Conservation (phyloP, 2,797 vertebrate genomes). For the Sebastes iracundus region DNA sequence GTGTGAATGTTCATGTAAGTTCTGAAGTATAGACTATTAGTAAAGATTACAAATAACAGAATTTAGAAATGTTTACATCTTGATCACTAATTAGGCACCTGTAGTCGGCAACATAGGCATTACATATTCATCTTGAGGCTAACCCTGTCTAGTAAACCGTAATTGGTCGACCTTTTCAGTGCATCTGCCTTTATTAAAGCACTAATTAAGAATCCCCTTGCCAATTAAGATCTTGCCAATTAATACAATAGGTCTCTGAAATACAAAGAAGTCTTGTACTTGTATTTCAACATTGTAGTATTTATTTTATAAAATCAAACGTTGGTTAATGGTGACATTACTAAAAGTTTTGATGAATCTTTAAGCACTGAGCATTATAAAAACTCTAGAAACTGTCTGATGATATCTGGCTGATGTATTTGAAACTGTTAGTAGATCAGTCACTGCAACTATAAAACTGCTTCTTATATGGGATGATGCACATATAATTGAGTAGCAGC, state of each 20-base stretch:
- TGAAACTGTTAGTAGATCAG: neutral
- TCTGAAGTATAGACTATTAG: neutral
- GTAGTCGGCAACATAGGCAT: neutral
- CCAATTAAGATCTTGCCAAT: neutral
- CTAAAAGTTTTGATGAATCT: neutral
- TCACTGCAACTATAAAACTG: neutral
- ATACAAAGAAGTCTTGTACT: neutral
- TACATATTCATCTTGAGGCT: slow-evolving; percentile 6
- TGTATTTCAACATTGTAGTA: neutral
- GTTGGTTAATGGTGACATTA: neutral
- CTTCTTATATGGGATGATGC: neutral
- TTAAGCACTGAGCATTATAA: neutral
- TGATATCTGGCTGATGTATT: neutral
- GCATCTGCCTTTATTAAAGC: slow-evolving; percentile 12
- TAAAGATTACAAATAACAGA: neutral
- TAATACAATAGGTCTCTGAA: slow-evolving; percentile 5
- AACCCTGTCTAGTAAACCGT: slow-evolving; percentile 5
- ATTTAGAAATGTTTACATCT: neutral
- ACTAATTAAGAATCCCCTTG: slow-evolving; percentile 22
- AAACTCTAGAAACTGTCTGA: neutral
- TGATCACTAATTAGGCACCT: slow-evolving; percentile 4
- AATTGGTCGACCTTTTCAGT: slow-evolving; percentile 26
- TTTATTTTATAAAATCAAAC: neutral
- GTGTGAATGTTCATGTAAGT: neutral
- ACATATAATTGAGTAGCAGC: neutral